A percentile compares a stretch with the other conserved stretches of the same genome.
These are phyloP conservation scores for Colinus virginianus DNA, from an alignment of 2,113 vertebrate genomes.

Conservation along the genomic window DNA sequence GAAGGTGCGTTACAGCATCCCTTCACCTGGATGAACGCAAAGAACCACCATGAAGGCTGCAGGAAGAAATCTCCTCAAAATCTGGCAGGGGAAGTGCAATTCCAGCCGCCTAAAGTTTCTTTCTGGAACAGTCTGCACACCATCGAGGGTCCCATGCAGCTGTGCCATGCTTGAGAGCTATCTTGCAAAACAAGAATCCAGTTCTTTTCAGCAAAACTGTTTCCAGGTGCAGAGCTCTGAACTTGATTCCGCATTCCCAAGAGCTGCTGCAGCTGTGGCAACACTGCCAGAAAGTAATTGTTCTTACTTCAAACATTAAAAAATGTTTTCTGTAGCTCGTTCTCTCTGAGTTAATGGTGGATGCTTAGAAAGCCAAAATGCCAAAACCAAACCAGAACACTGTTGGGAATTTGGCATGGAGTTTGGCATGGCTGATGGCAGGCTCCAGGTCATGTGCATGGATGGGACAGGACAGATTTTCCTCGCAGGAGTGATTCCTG, in stretches of 20 bases:
- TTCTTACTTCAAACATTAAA: no score
- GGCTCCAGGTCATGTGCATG: accelerated
- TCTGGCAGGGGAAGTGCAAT: accelerated
- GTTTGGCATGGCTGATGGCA: not conserved
- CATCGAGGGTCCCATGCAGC: not conserved
- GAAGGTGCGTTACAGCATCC: not conserved
- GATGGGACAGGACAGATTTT: not conserved
- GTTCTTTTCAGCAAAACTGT: not conserved
- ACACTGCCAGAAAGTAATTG: not conserved
- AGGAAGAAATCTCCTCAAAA: not conserved
- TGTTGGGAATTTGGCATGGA: not conserved
- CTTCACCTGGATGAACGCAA: not conserved
- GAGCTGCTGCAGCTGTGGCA: not conserved
- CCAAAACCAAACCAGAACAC: not conserved
- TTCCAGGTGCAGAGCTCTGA: slow-evolving; percentile 5
- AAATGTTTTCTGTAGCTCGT: not conserved
- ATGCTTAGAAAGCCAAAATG: not conserved
- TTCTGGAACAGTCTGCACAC: not conserved
- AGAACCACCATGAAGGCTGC: accelerated
- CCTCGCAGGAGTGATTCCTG: not conserved
- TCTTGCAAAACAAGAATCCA: not conserved
- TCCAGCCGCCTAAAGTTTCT: not conserved
- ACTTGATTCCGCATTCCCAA: not conserved
- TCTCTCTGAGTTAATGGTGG: not conserved
- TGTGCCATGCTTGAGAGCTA: not conserved